Evolutionary conservation across 2,797 vertebrate genomes (phyloP).

Genomic region (Microctenopoma lineatum): DNA sequence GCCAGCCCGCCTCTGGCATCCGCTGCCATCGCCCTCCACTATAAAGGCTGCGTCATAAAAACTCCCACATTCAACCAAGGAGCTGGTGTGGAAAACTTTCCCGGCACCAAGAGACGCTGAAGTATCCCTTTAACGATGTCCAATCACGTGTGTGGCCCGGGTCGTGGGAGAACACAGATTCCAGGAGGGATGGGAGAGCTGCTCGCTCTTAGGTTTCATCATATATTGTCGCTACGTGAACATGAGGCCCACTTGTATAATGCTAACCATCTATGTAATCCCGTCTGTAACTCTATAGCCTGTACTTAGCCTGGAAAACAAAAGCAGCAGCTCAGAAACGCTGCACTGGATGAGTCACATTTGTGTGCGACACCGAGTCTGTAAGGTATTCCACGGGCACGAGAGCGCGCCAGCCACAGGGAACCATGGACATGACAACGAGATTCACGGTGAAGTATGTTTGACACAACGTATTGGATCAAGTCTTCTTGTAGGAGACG

Average conservation of each 20-base stretch:
- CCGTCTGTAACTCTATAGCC: constrained; percentile 66
- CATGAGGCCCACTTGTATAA: constrained; percentile 50
- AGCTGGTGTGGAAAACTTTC: not conserved
- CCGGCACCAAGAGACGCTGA: not conserved
- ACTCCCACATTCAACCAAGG: constrained; percentile 9
- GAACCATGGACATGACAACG: constrained; percentile 17
- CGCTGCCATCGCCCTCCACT: not conserved
- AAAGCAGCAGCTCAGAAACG: constrained; percentile 46
- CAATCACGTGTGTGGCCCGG: constrained; percentile 22
- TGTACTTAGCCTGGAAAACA: constrained; percentile 57
- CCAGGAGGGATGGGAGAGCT: constrained; percentile 48
- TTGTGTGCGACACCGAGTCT: constrained; percentile 39
- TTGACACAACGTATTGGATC: constrained; percentile 16
- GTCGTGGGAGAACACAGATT: constrained; percentile 48
- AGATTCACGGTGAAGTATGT: constrained; percentile 12
- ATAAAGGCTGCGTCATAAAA: not conserved
- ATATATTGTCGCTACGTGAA: constrained; percentile 58
- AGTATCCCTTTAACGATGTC: constrained; percentile 36
- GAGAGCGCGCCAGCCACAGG: not conserved
- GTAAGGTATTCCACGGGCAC: constrained; percentile 22
- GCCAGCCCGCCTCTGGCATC: constrained; percentile 2
- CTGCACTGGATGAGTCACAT: constrained; percentile 33
- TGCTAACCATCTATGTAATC: constrained; percentile 62
- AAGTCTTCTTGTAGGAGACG: not conserved
- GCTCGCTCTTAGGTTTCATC: constrained; percentile 58